Percentiles rank a stretch among this genome's conserved stretches.
phyloP scores from a whole-genome alignment of 1,140 invertebrate species.

The Triops cancriformis region DNA sequence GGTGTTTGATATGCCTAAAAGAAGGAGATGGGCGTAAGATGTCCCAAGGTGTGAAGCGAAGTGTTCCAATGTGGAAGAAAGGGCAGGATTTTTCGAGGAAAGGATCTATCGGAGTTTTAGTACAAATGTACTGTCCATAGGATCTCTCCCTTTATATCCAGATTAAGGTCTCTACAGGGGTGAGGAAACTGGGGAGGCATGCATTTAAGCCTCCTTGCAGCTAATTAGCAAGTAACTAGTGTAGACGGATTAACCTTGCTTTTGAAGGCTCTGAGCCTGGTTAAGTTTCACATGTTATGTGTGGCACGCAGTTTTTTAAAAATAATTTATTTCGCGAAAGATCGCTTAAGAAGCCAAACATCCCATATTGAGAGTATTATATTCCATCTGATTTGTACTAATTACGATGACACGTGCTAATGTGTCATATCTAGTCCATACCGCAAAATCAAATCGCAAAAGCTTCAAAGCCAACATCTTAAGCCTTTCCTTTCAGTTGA shows the following conservation, averaged over 20 bases:
- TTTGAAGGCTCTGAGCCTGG: neutral
- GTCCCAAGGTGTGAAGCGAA: neutral
- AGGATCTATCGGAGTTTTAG: neutral
- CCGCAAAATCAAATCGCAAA: neutral
- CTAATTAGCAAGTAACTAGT: neutral
- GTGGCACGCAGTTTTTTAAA: neutral
- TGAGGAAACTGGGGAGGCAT: conserved; percentile 11
- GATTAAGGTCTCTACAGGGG: neutral
- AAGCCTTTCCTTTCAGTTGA: neutral
- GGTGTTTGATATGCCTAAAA: neutral
- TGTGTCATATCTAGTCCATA: neutral
- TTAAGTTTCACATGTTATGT: neutral
- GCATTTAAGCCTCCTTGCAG: neutral
- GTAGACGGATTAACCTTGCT: neutral
- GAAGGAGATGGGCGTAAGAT: neutral
- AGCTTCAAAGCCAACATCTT: neutral
- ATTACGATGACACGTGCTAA: neutral
- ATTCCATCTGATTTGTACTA: neutral
- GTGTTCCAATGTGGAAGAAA: neutral
- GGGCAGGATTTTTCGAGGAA: neutral
- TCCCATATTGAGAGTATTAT: neutral
- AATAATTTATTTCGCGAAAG: neutral
- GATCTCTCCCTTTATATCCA: neutral
- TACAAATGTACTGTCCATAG: neutral
- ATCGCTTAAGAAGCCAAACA: neutral